phyloP scores from a whole-genome alignment of 2,888 invertebrate genomes.

The Pocota personata region DNA sequence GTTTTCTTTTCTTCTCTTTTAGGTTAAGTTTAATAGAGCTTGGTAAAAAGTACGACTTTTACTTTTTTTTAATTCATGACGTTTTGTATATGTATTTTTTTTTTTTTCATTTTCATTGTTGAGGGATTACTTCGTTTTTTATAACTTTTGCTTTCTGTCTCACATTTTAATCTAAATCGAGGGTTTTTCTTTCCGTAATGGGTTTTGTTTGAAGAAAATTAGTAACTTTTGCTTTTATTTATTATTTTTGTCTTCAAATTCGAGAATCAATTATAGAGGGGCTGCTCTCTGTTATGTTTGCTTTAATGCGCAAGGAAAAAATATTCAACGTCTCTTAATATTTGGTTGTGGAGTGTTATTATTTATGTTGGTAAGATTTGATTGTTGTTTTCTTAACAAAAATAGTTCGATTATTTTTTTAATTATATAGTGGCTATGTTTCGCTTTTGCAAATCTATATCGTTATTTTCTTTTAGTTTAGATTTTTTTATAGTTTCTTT shows the following conservation, averaged over 20 bases:
- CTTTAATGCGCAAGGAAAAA: slow-evolving; percentile 49
- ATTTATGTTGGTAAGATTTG: slow-evolving; percentile 54
- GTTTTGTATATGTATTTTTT: slow-evolving; percentile 9
- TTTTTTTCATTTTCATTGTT: slow-evolving; percentile 27
- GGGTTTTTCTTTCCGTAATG: slow-evolving; percentile 64
- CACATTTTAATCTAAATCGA: slow-evolving; percentile 56
- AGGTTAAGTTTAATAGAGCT: slow-evolving; percentile 15
- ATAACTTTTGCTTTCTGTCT: slow-evolving; percentile 63
- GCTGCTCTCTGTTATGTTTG: slow-evolving; percentile 58
- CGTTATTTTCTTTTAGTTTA: slow-evolving; percentile 66
- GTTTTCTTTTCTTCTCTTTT: slow-evolving; percentile 10
- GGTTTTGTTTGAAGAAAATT: slow-evolving; percentile 41
- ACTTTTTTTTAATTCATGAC: slow-evolving; percentile 14
- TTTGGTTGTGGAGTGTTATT: slow-evolving; percentile 55
- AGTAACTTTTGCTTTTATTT: slow-evolving; percentile 25
- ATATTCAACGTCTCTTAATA: slow-evolving; percentile 39
- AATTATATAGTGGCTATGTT: slow-evolving; percentile 72
- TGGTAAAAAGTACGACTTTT: slow-evolving; percentile 6
- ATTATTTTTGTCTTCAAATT: slow-evolving; percentile 27
- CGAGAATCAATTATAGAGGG: slow-evolving; percentile 55
- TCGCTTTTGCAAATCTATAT: slow-evolving; percentile 68
- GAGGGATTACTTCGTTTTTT: slow-evolving; percentile 44
- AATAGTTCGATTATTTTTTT: slow-evolving; percentile 43
- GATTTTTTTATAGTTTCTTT: slow-evolving; percentile 14
- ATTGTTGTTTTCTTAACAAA: slow-evolving; percentile 59